Base-by-base conservation (phyloP, 2,888 invertebrate genomes). In the Phoenoteleia sp. region DNA sequence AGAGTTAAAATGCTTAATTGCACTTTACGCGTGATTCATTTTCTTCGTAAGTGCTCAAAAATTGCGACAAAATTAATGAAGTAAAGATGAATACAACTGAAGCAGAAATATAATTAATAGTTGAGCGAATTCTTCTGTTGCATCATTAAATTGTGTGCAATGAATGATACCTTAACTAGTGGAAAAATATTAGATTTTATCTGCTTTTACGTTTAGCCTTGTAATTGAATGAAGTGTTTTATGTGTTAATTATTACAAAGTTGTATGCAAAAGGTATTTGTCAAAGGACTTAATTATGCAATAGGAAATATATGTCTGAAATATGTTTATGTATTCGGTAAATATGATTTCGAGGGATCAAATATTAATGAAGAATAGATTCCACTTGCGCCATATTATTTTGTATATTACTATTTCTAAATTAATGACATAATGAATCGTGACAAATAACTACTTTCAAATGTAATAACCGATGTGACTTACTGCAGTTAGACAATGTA, bases 101-200 rank as follows among this genome's bases (percentile, higher is more conserved):
- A n/a, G n/a, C 19, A 54, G 2, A 25, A n/a, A 56, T 13, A 33
- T 52, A 52, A 52, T 67, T 29, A 54, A 15, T 36, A 36, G 17
- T 52, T n/a, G 36, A n/a, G 15, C 15, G 29, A 49, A 67, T 67
- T 47, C 5, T 13, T 39, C n/a, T 39, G 33, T 54, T 69, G 19
- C 54, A 36, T 36, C 52, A 36, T 67, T 67, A n/a, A 52, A 23
- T 49, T 49, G 21, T n/a, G 49, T 49, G n/a, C n/a, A n/a, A 21
- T 49, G 33, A 27, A 52, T 13, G 52, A 36, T 67, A 47, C 11
- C 27, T 71, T 39, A 21, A 25, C n/a, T n/a, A n/a, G n/a, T n/a
- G n/a, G n/a, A 72, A 39, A 49, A 74, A 62, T 39, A 58, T 74
- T 17, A 29, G 72, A 72, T 72, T 58, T 45, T 72, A 60, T 72